A percentile compares a stretch with the other conserved stretches of the same genome.
Conservation (phyloP, 2,888 invertebrate species). For the Drosophila birchii region DNA sequence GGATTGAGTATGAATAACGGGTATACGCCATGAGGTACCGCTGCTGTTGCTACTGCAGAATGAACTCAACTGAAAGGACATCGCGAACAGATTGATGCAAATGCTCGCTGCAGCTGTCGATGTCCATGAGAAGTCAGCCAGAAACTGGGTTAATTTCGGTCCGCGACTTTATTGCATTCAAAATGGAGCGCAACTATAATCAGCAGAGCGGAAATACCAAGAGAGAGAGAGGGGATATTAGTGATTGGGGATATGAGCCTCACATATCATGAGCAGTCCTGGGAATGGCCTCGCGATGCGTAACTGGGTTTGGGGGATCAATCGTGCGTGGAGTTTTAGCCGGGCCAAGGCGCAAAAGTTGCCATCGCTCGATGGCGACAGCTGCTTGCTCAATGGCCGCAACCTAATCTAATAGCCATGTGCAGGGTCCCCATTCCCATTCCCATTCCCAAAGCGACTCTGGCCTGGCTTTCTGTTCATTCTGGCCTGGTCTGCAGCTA, state of each 20-base stretch:
- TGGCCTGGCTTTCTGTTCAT: not conserved
- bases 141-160: constrained; percentile 61
- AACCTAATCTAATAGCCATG: constrained; percentile 69
- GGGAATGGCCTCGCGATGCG: constrained; percentile 23
- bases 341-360: constrained; percentile 43
- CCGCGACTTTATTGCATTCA: constrained; percentile 61
- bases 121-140: constrained; percentile 47
- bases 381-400: constrained; percentile 67
- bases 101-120: constrained; percentile 24
- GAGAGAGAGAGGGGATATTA: not conserved
- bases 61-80: constrained; percentile 29
- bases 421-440: constrained; percentile 16
- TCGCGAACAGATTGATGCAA: constrained; percentile 36
- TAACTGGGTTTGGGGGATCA: constrained; percentile 25
- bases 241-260: constrained; percentile 6
- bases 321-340: constrained; percentile 45
- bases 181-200: constrained; percentile 45
- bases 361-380: constrained; percentile 34
- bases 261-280: constrained; percentile 41
- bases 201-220: constrained; percentile 30
- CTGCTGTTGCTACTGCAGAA: constrained; percentile 6
- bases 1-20: constrained; percentile 32
- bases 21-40: constrained; percentile 43
- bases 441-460: constrained; percentile 1
- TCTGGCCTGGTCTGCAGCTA: constrained; percentile 36